Conservation (phyloP, 2,888 invertebrate species). For the Trichopria drosophilae region DNA sequence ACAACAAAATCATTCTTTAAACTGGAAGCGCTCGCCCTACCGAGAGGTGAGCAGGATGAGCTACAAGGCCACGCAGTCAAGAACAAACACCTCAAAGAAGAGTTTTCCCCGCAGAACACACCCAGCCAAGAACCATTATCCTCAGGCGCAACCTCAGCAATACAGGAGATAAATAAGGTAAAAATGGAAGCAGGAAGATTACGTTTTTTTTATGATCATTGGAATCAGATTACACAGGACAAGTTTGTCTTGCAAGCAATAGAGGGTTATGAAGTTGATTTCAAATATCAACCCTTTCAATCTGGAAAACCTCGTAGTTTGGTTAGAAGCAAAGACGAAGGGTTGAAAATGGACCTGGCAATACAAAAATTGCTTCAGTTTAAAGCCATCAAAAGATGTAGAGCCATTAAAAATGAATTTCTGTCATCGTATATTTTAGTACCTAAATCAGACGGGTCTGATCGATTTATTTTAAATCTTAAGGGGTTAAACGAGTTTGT, state of each 20-base stretch:
- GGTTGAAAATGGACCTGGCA: not conserved
- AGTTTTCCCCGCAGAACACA: too few species aligned
- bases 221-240: not conserved
- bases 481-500: not conserved
- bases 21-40: not conserved
- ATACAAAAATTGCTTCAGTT: not conserved
- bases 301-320: not conserved
- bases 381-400: not conserved
- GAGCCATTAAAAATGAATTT: not conserved
- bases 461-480: too few species aligned
- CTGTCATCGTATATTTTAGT: not conserved
- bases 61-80: not conserved
- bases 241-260: not conserved
- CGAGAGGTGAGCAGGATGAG: not conserved
- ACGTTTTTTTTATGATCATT: too few species aligned
- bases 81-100: not conserved
- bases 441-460: conserved; percentile 1
- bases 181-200: too few species aligned
- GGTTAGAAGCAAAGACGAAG: not conserved
- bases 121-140: too few species aligned
- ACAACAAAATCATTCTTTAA: not conserved
- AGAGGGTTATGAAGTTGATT: not conserved
- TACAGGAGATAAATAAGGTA: too few species aligned
- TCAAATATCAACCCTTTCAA: not conserved
- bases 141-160: too few species aligned